Conservation (phyloP, 2,888 invertebrate species). For the Embidobia sp. region DNA sequence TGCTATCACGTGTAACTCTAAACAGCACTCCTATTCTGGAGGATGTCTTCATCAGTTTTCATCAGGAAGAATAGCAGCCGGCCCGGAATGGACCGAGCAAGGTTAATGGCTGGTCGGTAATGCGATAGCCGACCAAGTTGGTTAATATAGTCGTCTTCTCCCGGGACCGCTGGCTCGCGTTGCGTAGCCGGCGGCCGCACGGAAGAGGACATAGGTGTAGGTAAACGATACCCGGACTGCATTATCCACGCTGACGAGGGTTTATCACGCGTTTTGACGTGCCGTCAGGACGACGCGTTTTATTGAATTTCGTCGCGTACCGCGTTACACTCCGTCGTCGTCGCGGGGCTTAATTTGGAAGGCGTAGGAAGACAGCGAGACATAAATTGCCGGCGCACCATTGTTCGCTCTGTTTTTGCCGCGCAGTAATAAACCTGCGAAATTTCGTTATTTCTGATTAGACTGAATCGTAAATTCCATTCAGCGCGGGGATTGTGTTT, state of each 20-base stretch:
- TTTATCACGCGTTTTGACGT: constrained; percentile 65
- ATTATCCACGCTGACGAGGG: constrained; percentile 56
- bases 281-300: constrained; percentile 50
- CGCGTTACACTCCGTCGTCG: constrained; percentile 52
- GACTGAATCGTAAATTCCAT: constrained; percentile 51
- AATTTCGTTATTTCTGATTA: constrained; percentile 58
- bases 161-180: constrained; percentile 44
- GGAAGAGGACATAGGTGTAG: constrained; percentile 54
- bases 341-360: constrained; percentile 54
- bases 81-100: constrained; percentile 58
- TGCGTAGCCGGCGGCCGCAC: constrained; percentile 18
- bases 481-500: constrained; percentile 17
- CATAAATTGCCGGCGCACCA: constrained; percentile 54
- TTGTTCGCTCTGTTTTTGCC: constrained; percentile 50
- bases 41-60: constrained; percentile 65
- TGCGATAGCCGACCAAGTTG: constrained; percentile 57
- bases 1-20: constrained; percentile 56
- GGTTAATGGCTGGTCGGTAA: constrained; percentile 62
- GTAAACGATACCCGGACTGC: constrained; percentile 58
- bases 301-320: constrained; percentile 49
- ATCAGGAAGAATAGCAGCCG: constrained; percentile 62
- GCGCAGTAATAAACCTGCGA: constrained; percentile 30
- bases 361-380: constrained; percentile 52
- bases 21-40: constrained; percentile 51
- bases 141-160: constrained; percentile 64